Base-by-base conservation (phyloP, 2,113 vertebrate species). In the Lamprologus lemairii region DNA sequence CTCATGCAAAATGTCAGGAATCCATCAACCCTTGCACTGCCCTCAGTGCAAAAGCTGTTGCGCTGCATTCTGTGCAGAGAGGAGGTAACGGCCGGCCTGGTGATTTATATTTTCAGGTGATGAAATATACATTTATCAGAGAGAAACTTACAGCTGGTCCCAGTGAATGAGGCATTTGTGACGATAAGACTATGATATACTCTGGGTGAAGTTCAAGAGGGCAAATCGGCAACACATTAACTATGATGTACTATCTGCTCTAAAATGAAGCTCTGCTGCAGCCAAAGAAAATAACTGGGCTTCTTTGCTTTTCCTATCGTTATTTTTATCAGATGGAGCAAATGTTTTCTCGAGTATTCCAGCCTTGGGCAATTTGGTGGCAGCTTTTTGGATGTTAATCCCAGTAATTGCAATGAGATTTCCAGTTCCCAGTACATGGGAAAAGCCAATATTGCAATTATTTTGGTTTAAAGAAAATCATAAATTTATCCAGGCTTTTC, bases 181-280 rank as follows among this genome's bases (percentile, higher is more conserved):
- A 87, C 51, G 88, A 94, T 93, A 92, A 94, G 90, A 87, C 91
- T 26, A 47, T 90, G 94, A 94, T 93, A 81, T 92, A 95, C 91
- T 94, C 89, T 55, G 80, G 84, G 86, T 87, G 91, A 68, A 89
- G 94, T 94, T 95, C 94, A 95, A 92, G 80, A 94, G 94, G 91
- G 83, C 91, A 75, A 93, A 82, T 84, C 83, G 10, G 55, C 89
- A 84, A 81, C 87, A 86, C 93, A 87, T 94, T 92, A 92, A 90
- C 86, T 28, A 83, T 95, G 92, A 94, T 93, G 7, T 89, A 94
- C 85, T 93, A 84, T 90, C 87, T 82, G 7, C 89, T 80, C 58
- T 80, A 23, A 91, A 90, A 84, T 31, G 47, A 40, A 88, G 71
- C 78, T 85, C 45, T 71, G 71, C 85, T 75, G 89, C 51, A 71